phyloP scores from a whole-genome alignment of 2,888 invertebrate species.

The Disparrhopalites patrizii region DNA sequence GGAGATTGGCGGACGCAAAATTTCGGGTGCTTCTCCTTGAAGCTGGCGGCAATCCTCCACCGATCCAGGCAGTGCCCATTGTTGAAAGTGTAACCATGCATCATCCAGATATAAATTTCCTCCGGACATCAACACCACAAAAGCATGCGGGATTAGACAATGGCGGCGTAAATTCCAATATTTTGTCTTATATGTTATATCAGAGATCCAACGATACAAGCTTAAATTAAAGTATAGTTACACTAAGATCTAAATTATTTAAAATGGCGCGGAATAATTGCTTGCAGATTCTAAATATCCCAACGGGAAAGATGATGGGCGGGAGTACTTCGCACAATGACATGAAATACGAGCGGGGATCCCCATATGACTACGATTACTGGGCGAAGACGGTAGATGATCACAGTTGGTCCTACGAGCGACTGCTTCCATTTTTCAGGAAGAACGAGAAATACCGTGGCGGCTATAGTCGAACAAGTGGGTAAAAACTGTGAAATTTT shows the following conservation, averaged over 20 bases:
- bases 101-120: no score
- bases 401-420: background rate
- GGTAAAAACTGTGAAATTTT: no score
- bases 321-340: background rate
- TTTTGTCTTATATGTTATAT: no score
- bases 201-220: no score
- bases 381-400: background rate
- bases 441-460: background rate
- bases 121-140: no score
- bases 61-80: background rate
- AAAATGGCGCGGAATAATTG: no score
- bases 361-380: background rate
- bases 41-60: constrained; percentile 1
- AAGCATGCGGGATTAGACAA: no score
- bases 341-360: background rate
- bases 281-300: background rate
- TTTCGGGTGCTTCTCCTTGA: background rate
- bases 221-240: no score
- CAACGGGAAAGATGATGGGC: background rate
- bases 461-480: no score
- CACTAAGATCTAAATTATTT: no score
- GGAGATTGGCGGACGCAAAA: background rate
- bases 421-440: background rate
- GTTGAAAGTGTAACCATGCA: no score
- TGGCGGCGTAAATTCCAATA: no score